Evolutionary conservation across 2,113 vertebrate species (phyloP).

Genomic region (Oncorhynchus masou): DNA sequence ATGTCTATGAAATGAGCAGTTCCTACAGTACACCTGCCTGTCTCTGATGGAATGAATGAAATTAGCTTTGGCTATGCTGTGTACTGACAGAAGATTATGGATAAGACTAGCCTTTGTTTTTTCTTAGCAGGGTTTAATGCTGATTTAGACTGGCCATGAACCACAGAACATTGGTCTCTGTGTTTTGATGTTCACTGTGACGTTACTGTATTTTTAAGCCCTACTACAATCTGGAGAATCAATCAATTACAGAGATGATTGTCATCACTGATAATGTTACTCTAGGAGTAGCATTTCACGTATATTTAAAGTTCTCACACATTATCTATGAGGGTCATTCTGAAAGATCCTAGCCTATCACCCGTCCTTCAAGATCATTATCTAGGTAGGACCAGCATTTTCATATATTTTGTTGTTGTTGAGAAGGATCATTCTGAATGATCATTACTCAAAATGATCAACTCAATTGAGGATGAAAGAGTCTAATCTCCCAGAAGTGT

Average conservation of each 20-base stretch:
- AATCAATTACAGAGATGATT: neutral
- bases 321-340: no score
- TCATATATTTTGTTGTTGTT: no score
- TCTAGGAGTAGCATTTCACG: no score
- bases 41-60: neutral
- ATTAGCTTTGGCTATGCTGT: no score
- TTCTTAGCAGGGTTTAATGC: neutral
- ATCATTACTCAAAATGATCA: neutral
- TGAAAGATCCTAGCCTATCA: no score
- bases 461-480: neutral
- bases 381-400: no score
- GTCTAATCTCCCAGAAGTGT: neutral
- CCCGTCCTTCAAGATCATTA: no score
- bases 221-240: neutral
- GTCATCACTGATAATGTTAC: neutral
- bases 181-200: constrained; percentile 24
- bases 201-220: constrained; percentile 9
- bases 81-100: no score
- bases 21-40: neutral
- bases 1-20: neutral
- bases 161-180: neutral
- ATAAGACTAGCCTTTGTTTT: neutral
- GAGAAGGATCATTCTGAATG: no score
- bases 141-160: neutral
- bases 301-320: no score